Evolutionary conservation across 1,140 invertebrate genomes (phyloP), one percentile per base, ranked within the genome.

Genomic region (Hydropsyche tenuis): DNA sequence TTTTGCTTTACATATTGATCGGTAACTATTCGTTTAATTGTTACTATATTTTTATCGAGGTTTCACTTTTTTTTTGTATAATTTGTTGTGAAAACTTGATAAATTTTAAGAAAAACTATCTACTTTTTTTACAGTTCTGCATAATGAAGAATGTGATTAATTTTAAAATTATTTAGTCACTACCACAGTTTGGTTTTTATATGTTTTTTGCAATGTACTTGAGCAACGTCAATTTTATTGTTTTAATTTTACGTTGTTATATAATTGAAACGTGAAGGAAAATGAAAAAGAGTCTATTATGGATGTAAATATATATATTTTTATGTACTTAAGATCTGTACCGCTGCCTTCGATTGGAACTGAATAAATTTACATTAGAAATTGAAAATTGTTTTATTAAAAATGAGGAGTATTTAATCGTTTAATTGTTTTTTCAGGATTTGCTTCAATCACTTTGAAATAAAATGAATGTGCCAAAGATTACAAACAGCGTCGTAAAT

Each of bases 311-410:
- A 25, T 53, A 22, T 60, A 22, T 60, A 22, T 23, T 27, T 22
- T 60, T 22, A 16, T 56, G 51, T 56, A 56, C 51, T 56, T 56
- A 56, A 20, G 56, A 60, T 60, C 56, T 60, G 56, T 60, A 27
- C 9, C 12, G 23, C 56, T 60, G 56, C 56, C 56, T 23, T 60
- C 56, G 16, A 53, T 7, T 53, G 14, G 48, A 53, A 53, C 48
- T 53, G 48, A 53, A 53, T 53, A 53, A 53, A 53, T 53, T 18
- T 53, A 20, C 18, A 18, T 6, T 53, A 20, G 18, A 53, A 53
- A 46, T 46, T n/a, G n/a, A n/a, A n/a, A n/a, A n/a, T n/a, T n/a
- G n/a, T n/a, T n/a, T n/a, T n/a, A n/a, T n/a, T n/a, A n/a, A n/a
- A n/a, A n/a, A n/a, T n/a, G n/a, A n/a, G n/a, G n/a, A n/a, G n/a